These are phyloP conservation scores for Acrobasis consociella DNA, from an alignment of 2,888 invertebrate genomes.

Conservation along the genomic window DNA sequence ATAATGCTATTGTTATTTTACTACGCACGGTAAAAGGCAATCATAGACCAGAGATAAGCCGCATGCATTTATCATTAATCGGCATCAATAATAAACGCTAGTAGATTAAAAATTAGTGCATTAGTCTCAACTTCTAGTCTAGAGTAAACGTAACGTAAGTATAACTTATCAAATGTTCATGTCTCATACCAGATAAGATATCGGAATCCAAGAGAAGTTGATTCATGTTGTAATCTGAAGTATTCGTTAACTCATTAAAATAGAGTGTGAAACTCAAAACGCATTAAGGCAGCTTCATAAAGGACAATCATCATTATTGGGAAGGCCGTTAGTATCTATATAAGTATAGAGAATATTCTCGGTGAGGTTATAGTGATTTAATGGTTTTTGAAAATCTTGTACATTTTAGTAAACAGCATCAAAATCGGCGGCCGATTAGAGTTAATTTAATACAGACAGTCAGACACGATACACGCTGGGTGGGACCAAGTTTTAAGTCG, in stretches of 20 bases:
- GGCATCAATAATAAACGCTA: background rate
- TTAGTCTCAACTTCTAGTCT: background rate
- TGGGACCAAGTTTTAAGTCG: too few species aligned
- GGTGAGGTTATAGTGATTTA: too few species aligned
- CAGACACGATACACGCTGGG: too few species aligned
- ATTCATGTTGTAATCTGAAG: constrained; percentile 3
- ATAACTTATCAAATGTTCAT: constrained; percentile 8
- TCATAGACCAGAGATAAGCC: background rate
- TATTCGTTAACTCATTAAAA: background rate
- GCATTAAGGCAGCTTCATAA: background rate
- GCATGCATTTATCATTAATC: background rate
- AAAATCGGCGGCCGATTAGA: too few species aligned
- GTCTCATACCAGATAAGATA: background rate
- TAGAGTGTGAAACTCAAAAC: background rate
- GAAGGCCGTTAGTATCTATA: too few species aligned
- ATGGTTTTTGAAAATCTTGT: too few species aligned
- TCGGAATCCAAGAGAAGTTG: background rate
- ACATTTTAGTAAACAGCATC: too few species aligned
- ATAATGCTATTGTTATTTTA: constrained; percentile 11
- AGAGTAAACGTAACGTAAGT: background rate
- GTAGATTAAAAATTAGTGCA: background rate
- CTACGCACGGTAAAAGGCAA: constrained; percentile 1
- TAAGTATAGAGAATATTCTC: too few species aligned
- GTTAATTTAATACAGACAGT: too few species aligned
- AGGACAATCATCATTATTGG: background rate